phyloP scores from a whole-genome alignment of 1,140 invertebrate species.

The Drosophila serrata region DNA sequence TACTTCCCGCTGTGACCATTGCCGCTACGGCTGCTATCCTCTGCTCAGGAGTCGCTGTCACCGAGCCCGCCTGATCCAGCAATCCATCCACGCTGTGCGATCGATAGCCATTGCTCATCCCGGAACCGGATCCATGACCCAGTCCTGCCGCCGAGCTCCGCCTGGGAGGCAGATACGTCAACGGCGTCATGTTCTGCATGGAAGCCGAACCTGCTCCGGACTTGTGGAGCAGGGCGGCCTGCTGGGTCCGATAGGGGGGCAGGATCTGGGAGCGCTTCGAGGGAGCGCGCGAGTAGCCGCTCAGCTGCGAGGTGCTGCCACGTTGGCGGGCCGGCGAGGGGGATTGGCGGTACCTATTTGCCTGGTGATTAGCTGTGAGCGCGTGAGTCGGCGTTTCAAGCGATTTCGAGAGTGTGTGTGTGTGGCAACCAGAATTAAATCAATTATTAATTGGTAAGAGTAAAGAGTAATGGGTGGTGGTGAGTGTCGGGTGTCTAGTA shows the following conservation, averaged over 20 bases:
- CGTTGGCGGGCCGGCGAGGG: constrained; percentile 87
- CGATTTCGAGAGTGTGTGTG: constrained; percentile 82
- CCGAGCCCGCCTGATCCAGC: constrained; percentile 67
- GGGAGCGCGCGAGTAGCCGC: constrained; percentile 58
- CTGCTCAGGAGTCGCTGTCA: constrained; percentile 62
- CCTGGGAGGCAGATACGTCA: constrained; percentile 62
- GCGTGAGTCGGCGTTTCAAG: constrained; percentile 61
- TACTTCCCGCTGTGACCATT: constrained; percentile 72
- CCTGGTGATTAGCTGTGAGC: constrained; percentile 85
- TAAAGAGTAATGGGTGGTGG: constrained; percentile 44
- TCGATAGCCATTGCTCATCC: constrained; percentile 70
- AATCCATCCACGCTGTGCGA: constrained; percentile 84
- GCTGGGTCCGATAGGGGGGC: constrained; percentile 78
- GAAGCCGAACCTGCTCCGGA: constrained; percentile 63
- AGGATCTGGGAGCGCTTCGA: constrained; percentile 70
- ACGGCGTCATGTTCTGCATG: constrained; percentile 77
- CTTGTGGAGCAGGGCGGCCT: constrained; percentile 65
- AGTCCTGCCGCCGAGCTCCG: constrained; percentile 76
- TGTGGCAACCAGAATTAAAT: constrained; percentile 80
- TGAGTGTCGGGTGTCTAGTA: constrained; percentile 18
- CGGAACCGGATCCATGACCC: constrained; percentile 39
- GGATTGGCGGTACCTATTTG: constrained; percentile 87
- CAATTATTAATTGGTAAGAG: constrained; percentile 63
- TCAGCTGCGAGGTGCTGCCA: constrained; percentile 86
- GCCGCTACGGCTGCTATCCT: constrained; percentile 78